These are phyloP conservation scores for Branchinecta lindahli DNA, from an alignment of 1,140 invertebrate species.

Conservation along the genomic window DNA sequence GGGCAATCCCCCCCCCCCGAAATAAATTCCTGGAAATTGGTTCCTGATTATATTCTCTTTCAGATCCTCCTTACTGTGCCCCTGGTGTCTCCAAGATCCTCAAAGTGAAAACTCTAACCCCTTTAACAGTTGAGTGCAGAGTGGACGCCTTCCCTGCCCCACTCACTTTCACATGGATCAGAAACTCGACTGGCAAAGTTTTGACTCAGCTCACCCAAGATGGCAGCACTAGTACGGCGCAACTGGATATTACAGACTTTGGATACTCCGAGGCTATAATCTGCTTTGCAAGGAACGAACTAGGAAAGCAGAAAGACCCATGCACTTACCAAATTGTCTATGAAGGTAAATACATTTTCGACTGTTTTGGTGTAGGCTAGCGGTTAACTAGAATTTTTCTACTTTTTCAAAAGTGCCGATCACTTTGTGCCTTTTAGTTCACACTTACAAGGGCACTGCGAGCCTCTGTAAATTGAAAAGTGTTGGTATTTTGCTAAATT, in stretches of 20 bases:
- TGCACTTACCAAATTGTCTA: not conserved
- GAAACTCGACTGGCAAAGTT: not conserved
- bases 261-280: not conserved
- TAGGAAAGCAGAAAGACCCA: not conserved
- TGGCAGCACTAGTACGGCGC: not conserved
- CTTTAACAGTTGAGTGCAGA: not conserved
- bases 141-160: not conserved
- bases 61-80: not conserved
- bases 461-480: too few relatives aligned
- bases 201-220: not conserved
- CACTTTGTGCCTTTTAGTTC: too few relatives aligned
- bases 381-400: too few relatives aligned
- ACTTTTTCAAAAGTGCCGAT: too few relatives aligned
- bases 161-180: not conserved
- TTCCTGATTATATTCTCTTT: not conserved
- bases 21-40: too few relatives aligned
- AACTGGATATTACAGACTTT: not conserved
- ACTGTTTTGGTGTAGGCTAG: too few relatives aligned
- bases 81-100: not conserved
- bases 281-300: not conserved
- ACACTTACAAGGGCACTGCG: too few relatives aligned
- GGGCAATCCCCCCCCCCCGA: too few relatives aligned
- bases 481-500: too few relatives aligned
- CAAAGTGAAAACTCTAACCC: not conserved
- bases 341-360: not conserved